phyloP scores from a whole-genome alignment of 2,888 invertebrate species.

The Acleris holmiana region DNA sequence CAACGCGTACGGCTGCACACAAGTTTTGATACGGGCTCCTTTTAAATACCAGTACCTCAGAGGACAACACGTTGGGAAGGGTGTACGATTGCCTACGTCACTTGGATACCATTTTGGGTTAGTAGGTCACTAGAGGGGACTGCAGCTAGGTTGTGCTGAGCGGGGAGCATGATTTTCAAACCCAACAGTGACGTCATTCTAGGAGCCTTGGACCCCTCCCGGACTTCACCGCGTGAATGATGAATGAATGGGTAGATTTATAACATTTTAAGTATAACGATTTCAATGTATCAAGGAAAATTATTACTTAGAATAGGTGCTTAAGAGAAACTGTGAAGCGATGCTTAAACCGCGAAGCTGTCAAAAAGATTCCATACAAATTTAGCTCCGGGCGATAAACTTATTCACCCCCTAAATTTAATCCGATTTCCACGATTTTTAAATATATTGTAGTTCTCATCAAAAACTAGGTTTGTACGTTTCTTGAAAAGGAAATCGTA shows the following conservation, averaged over 20 bases:
- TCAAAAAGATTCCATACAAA: too few relatives aligned
- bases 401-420: too few relatives aligned
- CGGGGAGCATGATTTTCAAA: constrained; percentile 67
- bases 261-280: constrained; percentile 46
- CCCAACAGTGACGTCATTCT: constrained; percentile 72
- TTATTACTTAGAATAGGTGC: background rate
- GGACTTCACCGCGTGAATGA: constrained; percentile 63
- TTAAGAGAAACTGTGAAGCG: too few relatives aligned
- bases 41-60: constrained; percentile 34
- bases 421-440: too few relatives aligned
- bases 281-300: background rate
- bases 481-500: too few relatives aligned
- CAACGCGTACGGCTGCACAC: constrained; percentile 49
- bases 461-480: too few relatives aligned
- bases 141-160: constrained; percentile 65
- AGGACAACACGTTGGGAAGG: constrained; percentile 52
- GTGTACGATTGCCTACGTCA: constrained; percentile 77
- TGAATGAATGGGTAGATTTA: constrained; percentile 75
- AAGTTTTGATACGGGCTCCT: constrained; percentile 52
- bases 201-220: constrained; percentile 61
- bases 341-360: too few relatives aligned
- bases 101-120: constrained; percentile 73
- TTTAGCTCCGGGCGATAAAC: too few relatives aligned
- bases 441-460: too few relatives aligned
- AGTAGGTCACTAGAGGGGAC: constrained; percentile 78